Evolutionary conservation across 2,113 vertebrate species (phyloP), one percentile per base, ranked within the genome.

Genomic region (Cephalopterus ornatus): DNA sequence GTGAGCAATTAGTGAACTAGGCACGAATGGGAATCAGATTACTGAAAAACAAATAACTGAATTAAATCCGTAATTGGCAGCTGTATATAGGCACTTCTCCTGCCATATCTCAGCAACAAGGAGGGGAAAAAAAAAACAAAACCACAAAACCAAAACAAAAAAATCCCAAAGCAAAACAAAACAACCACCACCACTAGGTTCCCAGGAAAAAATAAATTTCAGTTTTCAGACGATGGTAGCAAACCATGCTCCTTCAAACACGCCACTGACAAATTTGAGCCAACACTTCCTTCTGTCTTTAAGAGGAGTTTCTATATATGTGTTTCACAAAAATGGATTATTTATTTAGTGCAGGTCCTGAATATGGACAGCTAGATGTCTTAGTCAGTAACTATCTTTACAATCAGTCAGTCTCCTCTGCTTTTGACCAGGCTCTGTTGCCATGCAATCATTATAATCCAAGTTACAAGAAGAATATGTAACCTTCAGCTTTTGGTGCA

Each of bases 11-110:
- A 96, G 65, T 15, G 37, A 93, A 81, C 68, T 58, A 86, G 47
- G 62, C 66, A 85, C 62, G 79, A 89, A 76, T 46, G 74, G 62
- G 62, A 90, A 81, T 62, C 75, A 74, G 46, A 93, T 96, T 94
- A 92, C 61, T 78, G 72, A 74, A 72, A 93, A 95, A 76, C 66
- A 87, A 94, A 56, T 76, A 94, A 88, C 22, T 52, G 35, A 88
- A 94, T 94, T 88, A 92, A 71, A 83, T 37, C 66, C 0, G 0
- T 77, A 94, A 88, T 4, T 86, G 65, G 56, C 75, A 96, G 39
- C 47, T 72, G 72, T 92, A 88, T 59, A 66, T 24, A 77, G 30
- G 46, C 14, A 2, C 23, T 71, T 94, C 59, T 81, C 37, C 68
- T 61, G 58, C 49, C 58, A 4, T 4, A 59, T 27, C 53, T 83